These are phyloP conservation scores for Drosophila nebulosa DNA, from an alignment of 1,140 invertebrate genomes.

Conservation along the genomic window DNA sequence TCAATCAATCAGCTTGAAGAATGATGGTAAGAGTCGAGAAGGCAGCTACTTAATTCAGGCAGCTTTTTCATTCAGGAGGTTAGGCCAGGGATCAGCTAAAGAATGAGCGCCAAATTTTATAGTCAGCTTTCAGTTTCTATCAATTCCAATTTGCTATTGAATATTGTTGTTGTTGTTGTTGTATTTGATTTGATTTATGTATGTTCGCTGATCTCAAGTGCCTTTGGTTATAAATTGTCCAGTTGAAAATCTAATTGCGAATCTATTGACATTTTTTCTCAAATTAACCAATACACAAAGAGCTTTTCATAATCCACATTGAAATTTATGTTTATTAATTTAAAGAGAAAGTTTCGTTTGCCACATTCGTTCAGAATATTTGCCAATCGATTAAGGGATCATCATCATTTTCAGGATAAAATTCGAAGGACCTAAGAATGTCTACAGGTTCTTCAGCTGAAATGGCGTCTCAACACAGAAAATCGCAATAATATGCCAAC, in stretches of 20 bases:
- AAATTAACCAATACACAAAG: background rate
- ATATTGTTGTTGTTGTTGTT: too few species aligned
- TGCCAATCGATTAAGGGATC: too few species aligned
- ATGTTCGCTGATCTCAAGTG: slow-evolving; percentile 52
- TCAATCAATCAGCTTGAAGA: slow-evolving; percentile 63
- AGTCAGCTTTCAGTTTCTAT: slow-evolving; percentile 35
- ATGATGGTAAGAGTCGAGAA: slow-evolving; percentile 38
- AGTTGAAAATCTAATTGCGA: slow-evolving; percentile 17
- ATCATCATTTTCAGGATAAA: too few species aligned
- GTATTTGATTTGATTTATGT: too few species aligned
- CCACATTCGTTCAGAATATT: too few species aligned
- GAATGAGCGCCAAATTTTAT: background rate
- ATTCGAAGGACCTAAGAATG: too few species aligned
- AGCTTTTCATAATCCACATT: too few species aligned
- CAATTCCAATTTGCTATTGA: slow-evolving; percentile 50
- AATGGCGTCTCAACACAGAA: too few species aligned
- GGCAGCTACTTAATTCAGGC: slow-evolving; percentile 27
- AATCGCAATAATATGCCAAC: too few species aligned
- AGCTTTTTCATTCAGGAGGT: slow-evolving; percentile 18
- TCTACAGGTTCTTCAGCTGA: too few species aligned
- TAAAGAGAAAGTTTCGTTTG: too few species aligned
- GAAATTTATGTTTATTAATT: too few species aligned
- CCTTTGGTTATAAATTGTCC: slow-evolving; percentile 51
- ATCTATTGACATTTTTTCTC: background rate
- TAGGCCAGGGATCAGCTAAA: slow-evolving; percentile 39